Base-by-base conservation (phyloP, 1,140 invertebrate species). In the Drosophila baimaii region DNA sequence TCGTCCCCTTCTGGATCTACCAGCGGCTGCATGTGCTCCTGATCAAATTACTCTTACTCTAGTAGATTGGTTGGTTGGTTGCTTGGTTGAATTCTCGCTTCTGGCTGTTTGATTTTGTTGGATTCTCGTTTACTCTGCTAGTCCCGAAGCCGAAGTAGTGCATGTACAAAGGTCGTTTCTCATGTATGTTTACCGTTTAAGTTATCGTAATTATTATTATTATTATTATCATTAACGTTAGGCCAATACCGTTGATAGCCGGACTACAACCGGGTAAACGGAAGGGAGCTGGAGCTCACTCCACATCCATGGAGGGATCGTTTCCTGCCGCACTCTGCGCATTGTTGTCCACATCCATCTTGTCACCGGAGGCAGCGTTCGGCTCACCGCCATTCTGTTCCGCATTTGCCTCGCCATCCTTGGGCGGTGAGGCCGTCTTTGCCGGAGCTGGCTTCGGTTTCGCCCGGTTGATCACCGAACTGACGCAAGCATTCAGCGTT, bases 361-460 rank as follows among this genome's bases (percentile, higher is more conserved):
- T 88, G 25, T 89, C 83, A 15, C 79, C 72, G 12, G 63, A 17
- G 3, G 68, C 51, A 15, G 47, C 56, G 8, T 66, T 59, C 4
- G 79, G 77, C 17, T 89, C 83, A 8, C 83, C 77, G n/a, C 90
- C 91, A 54, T 92, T 92, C 49, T 92, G 91, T 47, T 86, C 84
- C 35, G 86, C 52, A 57, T 76, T 82, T 12, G 73, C 65, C 9
- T 77, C 47, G 5, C 64, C 52, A 56, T 92, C 86, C 77, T 91
- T 91, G 35, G 84, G 76, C 44, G 90, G 79, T 52, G 81, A 56
- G 47, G 81, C 59, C 35, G 82, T 72, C 39, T 88, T 86, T 17
- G 81, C 44, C 52, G 84, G 57, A 70, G 91, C 84, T 68, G 91
- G 91, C 68, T 92, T 92, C 43, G 91, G 91, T 85, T 92, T 92